phyloP scores from a whole-genome alignment of 2,888 invertebrate genomes.

The Lathronympha strigana region DNA sequence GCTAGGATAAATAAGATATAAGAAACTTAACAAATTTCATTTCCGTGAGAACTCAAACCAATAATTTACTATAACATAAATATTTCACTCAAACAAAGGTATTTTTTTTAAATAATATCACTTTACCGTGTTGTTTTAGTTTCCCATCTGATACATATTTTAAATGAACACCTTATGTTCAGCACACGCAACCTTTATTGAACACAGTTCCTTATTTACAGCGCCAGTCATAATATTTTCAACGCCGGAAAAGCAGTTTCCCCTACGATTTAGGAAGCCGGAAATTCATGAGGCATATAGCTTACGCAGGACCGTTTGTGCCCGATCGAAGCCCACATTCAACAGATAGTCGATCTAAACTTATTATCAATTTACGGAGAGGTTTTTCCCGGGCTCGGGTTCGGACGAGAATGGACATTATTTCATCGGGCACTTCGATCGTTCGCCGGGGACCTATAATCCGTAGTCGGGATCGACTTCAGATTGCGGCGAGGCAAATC shows the following conservation, averaged over 20 bases:
- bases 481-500: constrained; percentile 54
- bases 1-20: too few relatives aligned
- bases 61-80: too few relatives aligned
- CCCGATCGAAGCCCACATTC: constrained; percentile 52
- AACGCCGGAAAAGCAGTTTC: constrained; percentile 11
- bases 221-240: constrained; percentile 22
- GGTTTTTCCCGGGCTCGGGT: constrained; percentile 48
- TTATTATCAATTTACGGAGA: constrained; percentile 64
- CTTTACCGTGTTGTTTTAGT: too few relatives aligned
- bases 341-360: constrained; percentile 66
- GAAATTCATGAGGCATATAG: constrained; percentile 40
- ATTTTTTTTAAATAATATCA: too few relatives aligned
- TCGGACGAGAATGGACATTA: constrained; percentile 62
- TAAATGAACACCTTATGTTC: neutral
- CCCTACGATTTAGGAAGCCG: constrained; percentile 25
- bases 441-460: constrained; percentile 57
- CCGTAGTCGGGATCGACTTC: constrained; percentile 42
- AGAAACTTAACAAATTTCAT: too few relatives aligned
- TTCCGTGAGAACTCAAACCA: too few relatives aligned
- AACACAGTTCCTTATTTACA: neutral
- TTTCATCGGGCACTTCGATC: constrained; percentile 67
- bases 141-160: too few relatives aligned
- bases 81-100: too few relatives aligned
- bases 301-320: constrained; percentile 19
- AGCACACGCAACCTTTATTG: neutral